phyloP scores from a whole-genome alignment of 2,797 vertebrate genomes.

The Moxostoma hubbsi region DNA sequence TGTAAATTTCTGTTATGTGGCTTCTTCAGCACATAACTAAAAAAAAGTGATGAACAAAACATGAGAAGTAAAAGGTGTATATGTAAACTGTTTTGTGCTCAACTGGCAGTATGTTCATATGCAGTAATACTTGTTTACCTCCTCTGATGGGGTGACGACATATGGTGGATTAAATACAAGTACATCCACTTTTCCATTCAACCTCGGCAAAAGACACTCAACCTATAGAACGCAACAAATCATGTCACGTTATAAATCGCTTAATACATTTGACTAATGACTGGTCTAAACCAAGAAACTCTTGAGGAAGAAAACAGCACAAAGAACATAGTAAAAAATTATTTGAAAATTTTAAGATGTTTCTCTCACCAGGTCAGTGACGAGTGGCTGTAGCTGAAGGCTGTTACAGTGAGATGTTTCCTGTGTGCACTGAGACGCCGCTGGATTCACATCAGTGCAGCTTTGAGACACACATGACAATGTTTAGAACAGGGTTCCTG shows the following conservation, averaged over 20 bases:
- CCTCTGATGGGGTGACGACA: conserved; percentile 90
- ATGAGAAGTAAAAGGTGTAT: no score
- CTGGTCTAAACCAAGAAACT: not conserved
- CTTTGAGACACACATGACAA: conserved; percentile 65
- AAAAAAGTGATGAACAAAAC: no score
- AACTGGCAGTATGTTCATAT: no score
- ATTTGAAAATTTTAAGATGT: no score
- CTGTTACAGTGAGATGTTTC: conserved; percentile 83
- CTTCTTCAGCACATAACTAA: no score
- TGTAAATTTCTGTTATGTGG: no score
- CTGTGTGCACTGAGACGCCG: conserved; percentile 84
- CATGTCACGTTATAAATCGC: not conserved
- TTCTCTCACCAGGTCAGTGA: conserved; percentile 89
- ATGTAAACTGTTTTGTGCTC: no score
- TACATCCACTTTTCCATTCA: conserved; percentile 87
- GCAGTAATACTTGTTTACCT: conserved; percentile 74
- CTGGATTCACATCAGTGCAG: conserved; percentile 90
- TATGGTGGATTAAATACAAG: conserved; percentile 96
- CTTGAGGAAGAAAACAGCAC: no score
- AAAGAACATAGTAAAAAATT: not conserved
- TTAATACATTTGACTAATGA: not conserved
- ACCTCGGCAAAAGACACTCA: conserved; percentile 81
- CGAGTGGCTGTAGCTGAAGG: conserved; percentile 83
- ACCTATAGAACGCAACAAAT: conserved; percentile 71
- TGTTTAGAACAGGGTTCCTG: no score